Percentiles rank a stretch among this genome's conserved stretches.
Evolutionary conservation across 2,113 vertebrate species (phyloP).

Genomic region (Tautogolabrus adspersus): DNA sequence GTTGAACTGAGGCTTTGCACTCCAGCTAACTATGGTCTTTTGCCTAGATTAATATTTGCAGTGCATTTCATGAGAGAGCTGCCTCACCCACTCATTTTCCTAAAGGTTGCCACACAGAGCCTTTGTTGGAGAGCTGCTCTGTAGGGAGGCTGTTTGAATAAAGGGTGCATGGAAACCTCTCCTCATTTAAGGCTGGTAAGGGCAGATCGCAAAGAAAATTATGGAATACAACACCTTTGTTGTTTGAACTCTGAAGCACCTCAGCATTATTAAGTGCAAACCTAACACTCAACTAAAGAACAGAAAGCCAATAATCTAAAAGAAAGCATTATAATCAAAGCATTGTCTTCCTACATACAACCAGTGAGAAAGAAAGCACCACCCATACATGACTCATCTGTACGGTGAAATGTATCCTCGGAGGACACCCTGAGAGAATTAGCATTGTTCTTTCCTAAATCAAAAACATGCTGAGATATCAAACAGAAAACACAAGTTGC

Average conservation of each 20-base stretch:
- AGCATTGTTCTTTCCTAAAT: slow-evolving; percentile 53
- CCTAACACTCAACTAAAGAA: neutral
- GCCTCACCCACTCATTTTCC: slow-evolving; percentile 62
- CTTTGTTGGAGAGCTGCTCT: slow-evolving; percentile 50
- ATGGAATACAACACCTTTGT: neutral
- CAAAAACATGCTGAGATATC: slow-evolving; percentile 46
- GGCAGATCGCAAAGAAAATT: slow-evolving; percentile 1
- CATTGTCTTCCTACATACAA: slow-evolving; percentile 22
- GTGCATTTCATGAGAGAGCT: slow-evolving; percentile 30
- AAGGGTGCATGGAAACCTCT: slow-evolving; percentile 30
- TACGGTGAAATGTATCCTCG: slow-evolving; percentile 55
- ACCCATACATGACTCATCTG: slow-evolving; percentile 61
- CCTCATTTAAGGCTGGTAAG: slow-evolving; percentile 16
- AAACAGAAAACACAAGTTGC: slow-evolving; percentile 61
- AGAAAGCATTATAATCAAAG: slow-evolving; percentile 46
- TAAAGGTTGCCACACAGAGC: slow-evolving; percentile 60
- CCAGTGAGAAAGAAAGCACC: slow-evolving; percentile 21
- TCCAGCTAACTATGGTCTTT: slow-evolving; percentile 31
- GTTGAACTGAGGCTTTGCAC: slow-evolving; percentile 34
- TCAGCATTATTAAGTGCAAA: slow-evolving; percentile 11
- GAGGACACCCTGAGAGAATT: slow-evolving; percentile 38
- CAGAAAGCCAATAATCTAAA: slow-evolving; percentile 28
- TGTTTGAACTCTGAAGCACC: neutral
- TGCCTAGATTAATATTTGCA: slow-evolving; percentile 68
- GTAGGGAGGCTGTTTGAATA: slow-evolving; percentile 32